Conservation (phyloP, 2,113 vertebrate genomes). For the Phylloscopus trochiloides region DNA sequence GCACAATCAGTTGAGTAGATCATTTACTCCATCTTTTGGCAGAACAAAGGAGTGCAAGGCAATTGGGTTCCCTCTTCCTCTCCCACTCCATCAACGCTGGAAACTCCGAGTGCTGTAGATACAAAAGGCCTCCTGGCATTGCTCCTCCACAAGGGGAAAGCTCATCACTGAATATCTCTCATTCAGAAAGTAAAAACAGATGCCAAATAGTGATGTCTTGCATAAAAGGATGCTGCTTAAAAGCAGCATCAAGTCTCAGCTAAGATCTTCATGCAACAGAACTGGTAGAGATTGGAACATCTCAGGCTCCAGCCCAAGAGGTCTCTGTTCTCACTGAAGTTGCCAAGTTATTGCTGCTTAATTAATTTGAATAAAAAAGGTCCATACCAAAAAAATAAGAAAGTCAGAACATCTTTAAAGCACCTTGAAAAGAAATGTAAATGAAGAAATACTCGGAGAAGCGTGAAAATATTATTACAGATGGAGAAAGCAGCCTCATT, state of each 20-base stretch:
- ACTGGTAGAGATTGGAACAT: not conserved
- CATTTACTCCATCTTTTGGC: constrained; percentile 55
- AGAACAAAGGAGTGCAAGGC: constrained; percentile 6
- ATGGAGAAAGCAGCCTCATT: not conserved
- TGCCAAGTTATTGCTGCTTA: not conserved
- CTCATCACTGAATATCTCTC: not conserved
- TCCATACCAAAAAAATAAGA: not conserved
- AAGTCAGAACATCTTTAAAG: not conserved
- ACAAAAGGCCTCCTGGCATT: not conserved
- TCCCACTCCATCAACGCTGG: not conserved
- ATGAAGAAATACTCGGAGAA: not conserved
- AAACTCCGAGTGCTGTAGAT: not conserved
- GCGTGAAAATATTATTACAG: not conserved
- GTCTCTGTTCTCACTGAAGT: not conserved
- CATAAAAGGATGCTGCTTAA: not conserved
- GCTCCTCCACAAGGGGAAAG: not conserved
- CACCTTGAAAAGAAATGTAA: not conserved
- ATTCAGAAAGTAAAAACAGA: not conserved
- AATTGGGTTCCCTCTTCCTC: not conserved
- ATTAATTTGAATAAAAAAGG: not conserved
- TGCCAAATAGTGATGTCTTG: not conserved
- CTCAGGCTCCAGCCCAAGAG: not conserved
- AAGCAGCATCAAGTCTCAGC: not conserved
- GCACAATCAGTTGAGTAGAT: not conserved
- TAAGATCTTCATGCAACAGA: not conserved